phyloP scores from a whole-genome alignment of 1,140 invertebrate genomes.

The Agrilus planipennis region DNA sequence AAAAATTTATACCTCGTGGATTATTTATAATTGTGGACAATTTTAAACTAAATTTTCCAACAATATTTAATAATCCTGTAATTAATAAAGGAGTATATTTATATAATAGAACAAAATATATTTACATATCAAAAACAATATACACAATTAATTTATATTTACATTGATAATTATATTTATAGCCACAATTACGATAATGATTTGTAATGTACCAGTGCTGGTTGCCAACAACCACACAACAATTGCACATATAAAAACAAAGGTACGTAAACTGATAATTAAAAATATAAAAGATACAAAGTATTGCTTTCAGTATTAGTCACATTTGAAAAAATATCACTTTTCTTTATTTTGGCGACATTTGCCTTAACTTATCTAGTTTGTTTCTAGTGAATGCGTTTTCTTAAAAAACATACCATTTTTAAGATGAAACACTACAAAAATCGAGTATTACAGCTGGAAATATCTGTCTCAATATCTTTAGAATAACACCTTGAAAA shows the following conservation, averaged over 20 bases:
- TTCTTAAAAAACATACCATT: too few species aligned
- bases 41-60: too few species aligned
- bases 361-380: conserved; percentile 12
- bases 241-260: conserved; percentile 28
- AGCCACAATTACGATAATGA: conserved; percentile 21
- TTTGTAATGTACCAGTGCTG: conserved; percentile 22
- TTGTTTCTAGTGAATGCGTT: too few species aligned
- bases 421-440: too few species aligned
- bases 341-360: conserved; percentile 33
- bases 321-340: conserved; percentile 56
- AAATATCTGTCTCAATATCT: too few species aligned
- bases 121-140: conserved; percentile 35
- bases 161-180: conserved; percentile 23
- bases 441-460: too few species aligned
- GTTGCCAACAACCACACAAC: conserved; percentile 23
- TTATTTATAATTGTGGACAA: too few species aligned
- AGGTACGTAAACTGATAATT: conserved; percentile 25
- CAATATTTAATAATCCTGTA: conserved; percentile 27
- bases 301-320: conserved; percentile 53
- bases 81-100: conserved; percentile 35
- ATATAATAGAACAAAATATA: conserved; percentile 34
- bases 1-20: too few species aligned
- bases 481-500: conserved; percentile 5
- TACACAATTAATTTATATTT: conserved; percentile 34
- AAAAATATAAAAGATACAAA: conserved; percentile 51